Conservation (phyloP, 2,113 vertebrate genomes). For the Monarcha castaneiventris region DNA sequence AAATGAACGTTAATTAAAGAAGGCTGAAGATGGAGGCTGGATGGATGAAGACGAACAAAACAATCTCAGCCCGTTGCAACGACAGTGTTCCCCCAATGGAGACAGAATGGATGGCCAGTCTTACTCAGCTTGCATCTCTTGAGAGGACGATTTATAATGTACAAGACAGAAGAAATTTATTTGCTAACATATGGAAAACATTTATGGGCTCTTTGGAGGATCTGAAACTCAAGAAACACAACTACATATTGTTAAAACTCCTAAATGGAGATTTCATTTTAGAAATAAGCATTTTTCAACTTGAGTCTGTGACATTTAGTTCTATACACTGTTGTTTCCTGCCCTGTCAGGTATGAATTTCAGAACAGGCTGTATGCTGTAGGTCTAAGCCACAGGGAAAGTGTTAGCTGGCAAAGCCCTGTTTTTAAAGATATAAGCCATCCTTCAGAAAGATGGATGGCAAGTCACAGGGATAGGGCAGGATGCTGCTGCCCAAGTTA, state of each 20-base stretch:
- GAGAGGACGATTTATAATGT: slow-evolving; percentile 50
- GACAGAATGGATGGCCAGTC: slow-evolving; percentile 27
- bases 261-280: slow-evolving; percentile 9
- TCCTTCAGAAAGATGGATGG: background rate
- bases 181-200: slow-evolving; percentile 69
- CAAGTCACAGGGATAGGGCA: background rate
- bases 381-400: background rate
- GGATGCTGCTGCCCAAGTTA: background rate
- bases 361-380: background rate
- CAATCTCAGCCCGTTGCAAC: background rate
- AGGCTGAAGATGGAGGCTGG: slow-evolving; percentile 15
- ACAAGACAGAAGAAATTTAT: slow-evolving; percentile 57
- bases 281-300: background rate
- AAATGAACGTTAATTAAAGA: slow-evolving; percentile 15
- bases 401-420: background rate
- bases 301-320: background rate
- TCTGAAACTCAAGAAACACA: slow-evolving; percentile 53
- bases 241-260: slow-evolving; percentile 16
- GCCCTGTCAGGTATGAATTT: background rate
- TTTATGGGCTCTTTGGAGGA: slow-evolving; percentile 42
- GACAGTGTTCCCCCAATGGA: background rate
- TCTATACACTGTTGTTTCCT: background rate
- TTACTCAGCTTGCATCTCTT: slow-evolving; percentile 54
- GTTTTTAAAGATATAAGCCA: background rate
- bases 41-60: slow-evolving; percentile 36